A percentile compares a stretch with the other conserved stretches of the same genome.
phyloP scores from a whole-genome alignment of 2,888 invertebrate genomes.

The Apamea epomidion region DNA sequence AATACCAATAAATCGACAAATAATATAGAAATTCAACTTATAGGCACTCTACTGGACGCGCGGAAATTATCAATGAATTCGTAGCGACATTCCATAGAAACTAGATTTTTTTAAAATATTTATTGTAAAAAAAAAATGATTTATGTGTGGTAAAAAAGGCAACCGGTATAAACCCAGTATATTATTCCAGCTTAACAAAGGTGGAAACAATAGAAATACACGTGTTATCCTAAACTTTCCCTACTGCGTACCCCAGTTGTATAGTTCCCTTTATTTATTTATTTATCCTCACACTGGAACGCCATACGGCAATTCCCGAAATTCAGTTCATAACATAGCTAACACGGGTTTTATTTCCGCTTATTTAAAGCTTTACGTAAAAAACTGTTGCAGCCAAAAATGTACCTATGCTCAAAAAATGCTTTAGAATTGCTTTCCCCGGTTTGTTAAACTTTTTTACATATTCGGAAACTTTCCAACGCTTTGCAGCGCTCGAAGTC shows the following conservation, averaged over 20 bases:
- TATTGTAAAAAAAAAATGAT: too few species aligned
- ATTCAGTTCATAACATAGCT: neutral
- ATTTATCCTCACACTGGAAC: too few species aligned
- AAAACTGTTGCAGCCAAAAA: slow-evolving; percentile 7
- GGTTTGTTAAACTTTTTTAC: slow-evolving; percentile 21
- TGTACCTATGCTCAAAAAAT: slow-evolving; percentile 3
- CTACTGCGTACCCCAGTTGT: neutral
- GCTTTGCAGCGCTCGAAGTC: slow-evolving; percentile 22
- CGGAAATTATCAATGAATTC: too few species aligned
- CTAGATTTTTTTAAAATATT: too few species aligned
- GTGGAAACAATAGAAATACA: neutral
- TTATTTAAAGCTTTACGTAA: neutral
- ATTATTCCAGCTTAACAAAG: neutral
- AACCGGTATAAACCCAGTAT: neutral
- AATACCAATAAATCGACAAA: too few species aligned
- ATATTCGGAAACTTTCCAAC: slow-evolving; percentile 16
- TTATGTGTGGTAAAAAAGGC: too few species aligned
- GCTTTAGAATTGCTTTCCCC: neutral
- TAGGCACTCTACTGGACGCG: too few species aligned
- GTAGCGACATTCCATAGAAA: too few species aligned
- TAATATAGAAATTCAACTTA: too few species aligned
- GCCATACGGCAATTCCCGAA: neutral
- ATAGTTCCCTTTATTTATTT: too few species aligned
- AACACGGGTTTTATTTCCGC: neutral
- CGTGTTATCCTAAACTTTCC: neutral